Evolutionary conservation across 2,797 vertebrate genomes (phyloP).

Genomic region (Ambastaia sidthimunki): DNA sequence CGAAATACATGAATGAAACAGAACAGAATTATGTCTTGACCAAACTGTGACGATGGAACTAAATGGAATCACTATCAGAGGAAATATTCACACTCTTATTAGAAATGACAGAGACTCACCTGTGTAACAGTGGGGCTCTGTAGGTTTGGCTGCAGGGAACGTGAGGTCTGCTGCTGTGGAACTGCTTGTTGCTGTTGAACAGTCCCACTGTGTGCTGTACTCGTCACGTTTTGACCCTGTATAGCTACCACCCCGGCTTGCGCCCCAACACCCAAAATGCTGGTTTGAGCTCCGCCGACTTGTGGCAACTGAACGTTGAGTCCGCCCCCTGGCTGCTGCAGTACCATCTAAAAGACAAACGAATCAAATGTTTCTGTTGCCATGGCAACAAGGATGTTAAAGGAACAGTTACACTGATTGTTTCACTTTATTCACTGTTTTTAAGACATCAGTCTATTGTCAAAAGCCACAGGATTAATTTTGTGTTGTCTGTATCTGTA

Average conservation of each 20-base stretch:
- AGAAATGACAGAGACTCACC: slow-evolving; percentile 66
- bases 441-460: too few species aligned
- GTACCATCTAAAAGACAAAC: slow-evolving; percentile 84
- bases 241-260: slow-evolving; percentile 81
- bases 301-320: slow-evolving; percentile 89
- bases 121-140: slow-evolving; percentile 74
- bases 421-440: too few species aligned
- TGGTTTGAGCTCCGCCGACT: slow-evolving; percentile 62
- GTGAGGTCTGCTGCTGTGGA: slow-evolving; percentile 65
- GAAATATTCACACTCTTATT: not conserved
- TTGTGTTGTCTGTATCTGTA: too few species aligned
- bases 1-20: not conserved
- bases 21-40: not conserved
- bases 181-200: slow-evolving; percentile 76
- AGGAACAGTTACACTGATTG: too few species aligned
- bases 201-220: slow-evolving; percentile 80
- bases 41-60: not conserved
- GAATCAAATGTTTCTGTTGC: not conserved
- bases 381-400: slow-evolving; percentile 32
- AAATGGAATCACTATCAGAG: not conserved
- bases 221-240: slow-evolving; percentile 82
- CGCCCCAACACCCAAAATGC: slow-evolving; percentile 75
- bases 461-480: too few species aligned
- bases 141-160: slow-evolving; percentile 61
- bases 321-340: slow-evolving; percentile 86